A percentile compares a stretch with the other conserved stretches of the same genome.
phyloP scores from a whole-genome alignment of 2,113 vertebrate species.

The Crocuta crocuta region DNA sequence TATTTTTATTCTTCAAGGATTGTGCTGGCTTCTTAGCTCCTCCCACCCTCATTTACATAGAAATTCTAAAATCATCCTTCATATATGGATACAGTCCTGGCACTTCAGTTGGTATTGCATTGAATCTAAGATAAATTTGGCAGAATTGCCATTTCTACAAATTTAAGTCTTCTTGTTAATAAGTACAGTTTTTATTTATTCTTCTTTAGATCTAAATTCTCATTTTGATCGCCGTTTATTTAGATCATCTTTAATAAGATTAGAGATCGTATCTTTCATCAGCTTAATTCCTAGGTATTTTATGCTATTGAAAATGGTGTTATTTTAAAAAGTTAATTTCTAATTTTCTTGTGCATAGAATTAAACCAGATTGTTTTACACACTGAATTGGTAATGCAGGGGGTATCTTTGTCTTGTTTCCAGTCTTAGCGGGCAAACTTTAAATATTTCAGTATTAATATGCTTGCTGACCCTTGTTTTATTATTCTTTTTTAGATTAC shows the following conservation, averaged over 20 bases:
- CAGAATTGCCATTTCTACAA: constrained; percentile 28
- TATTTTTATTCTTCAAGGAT: constrained; percentile 5
- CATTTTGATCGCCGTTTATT: constrained; percentile 1
- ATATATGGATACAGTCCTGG: background rate
- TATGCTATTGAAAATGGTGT: background rate
- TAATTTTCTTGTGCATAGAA: background rate
- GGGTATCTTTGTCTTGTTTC: background rate
- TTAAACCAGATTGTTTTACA: background rate
- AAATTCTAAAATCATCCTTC: background rate
- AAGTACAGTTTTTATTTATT: background rate
- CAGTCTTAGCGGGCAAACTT: background rate
- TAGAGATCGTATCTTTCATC: background rate
- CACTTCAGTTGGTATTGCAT: background rate
- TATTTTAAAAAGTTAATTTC: constrained; percentile 45
- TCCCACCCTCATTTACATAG: background rate
- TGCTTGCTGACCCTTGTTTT: constrained; percentile 33
- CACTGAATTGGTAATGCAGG: background rate
- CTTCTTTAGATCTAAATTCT: background rate
- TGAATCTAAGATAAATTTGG: background rate
- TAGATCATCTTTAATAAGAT: background rate
- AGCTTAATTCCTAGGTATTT: background rate
- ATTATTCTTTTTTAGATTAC: constrained; percentile 34
- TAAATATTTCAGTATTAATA: constrained; percentile 35
- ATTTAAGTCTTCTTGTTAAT: background rate
- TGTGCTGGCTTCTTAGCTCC: background rate